Evolutionary conservation across 1,140 invertebrate genomes (phyloP).

Genomic region (Helicoverpa armigera): DNA sequence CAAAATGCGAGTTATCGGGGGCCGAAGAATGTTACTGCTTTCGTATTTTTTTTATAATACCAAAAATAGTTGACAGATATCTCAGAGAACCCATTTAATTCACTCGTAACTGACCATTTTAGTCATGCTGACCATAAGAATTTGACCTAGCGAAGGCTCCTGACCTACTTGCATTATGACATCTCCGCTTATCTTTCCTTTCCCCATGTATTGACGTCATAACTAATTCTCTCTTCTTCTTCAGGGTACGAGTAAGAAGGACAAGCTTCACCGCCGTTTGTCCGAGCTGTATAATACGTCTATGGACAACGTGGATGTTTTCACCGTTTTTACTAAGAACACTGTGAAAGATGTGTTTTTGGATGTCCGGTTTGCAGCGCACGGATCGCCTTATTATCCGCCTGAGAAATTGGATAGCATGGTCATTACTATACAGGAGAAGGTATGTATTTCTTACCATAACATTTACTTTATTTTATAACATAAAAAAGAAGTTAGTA

Average conservation of each 20-base stretch:
- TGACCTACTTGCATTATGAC: too few relatives aligned
- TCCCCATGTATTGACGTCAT: neutral
- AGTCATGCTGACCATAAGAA: too few relatives aligned
- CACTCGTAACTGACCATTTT: too few relatives aligned
- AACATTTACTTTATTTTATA: neutral
- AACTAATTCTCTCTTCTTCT: slow-evolving; percentile 46
- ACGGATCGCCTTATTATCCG: slow-evolving; percentile 96
- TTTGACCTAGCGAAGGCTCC: too few relatives aligned
- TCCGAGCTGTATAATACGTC: slow-evolving; percentile 92
- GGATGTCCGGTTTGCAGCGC: slow-evolving; percentile 96
- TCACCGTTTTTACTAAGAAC: slow-evolving; percentile 93
- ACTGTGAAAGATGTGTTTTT: slow-evolving; percentile 88
- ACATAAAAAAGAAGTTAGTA: too few relatives aligned
- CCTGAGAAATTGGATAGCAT: slow-evolving; percentile 95
- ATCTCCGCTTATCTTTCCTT: too few relatives aligned
- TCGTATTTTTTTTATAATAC: too few relatives aligned
- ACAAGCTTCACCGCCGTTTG: slow-evolving; percentile 90
- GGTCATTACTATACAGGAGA: slow-evolving; percentile 89
- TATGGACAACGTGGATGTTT: slow-evolving; percentile 95
- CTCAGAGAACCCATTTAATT: too few relatives aligned
- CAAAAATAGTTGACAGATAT: too few relatives aligned
- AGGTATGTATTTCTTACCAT: slow-evolving; percentile 70
- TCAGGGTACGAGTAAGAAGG: slow-evolving; percentile 91
- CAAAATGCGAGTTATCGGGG: too few relatives aligned
- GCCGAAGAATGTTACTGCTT: too few relatives aligned